Evolutionary conservation across 1,140 invertebrate species (phyloP), one percentile per base, ranked within the genome.

Genomic region (Procambarus clarkii): DNA sequence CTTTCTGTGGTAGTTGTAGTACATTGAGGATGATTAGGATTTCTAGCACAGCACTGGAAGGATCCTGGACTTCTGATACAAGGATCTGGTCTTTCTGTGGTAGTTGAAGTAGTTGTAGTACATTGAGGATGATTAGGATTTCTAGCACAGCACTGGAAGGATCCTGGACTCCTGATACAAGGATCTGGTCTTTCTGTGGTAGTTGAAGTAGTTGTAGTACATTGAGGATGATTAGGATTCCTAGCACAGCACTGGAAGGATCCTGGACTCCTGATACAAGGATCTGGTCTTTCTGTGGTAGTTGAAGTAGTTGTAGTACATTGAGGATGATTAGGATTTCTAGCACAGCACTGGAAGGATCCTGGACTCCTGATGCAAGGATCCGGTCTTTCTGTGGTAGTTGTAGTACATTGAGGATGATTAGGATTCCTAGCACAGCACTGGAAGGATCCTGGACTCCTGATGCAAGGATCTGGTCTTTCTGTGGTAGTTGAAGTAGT

Each of bases 41-140:
- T 92, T 24, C 54, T 69, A 2, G 69, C 21, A 79, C 92, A 92
- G 34, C 92, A 92, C 50, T 84, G 64, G 13, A 81, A 13, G n/a
- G 92, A 83, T 1, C 92, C 86, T 45, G 92, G 92, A 64, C 58
- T 50, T 3, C 48, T 44, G 18, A 60, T 54, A 77, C 92, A 93
- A 74, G 86, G 86, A 45, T 88, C 79, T 44, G 60, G 86, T 54
- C 78, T 78, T 2, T 21, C 2, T 64, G 77, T 78, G 24, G 85
- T 86, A 18, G 85, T 86, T 3, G 50, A 3, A n/a, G 86, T 88
- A 45, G 86, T 71, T 13, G 86, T 88, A 45, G 86, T 71, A 60
- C 86, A 88, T 9, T 48, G 64, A 9, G 50, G n/a, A 15, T 88
- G 89, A 18, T 44, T 76, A n/a, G 88, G 88, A 58, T 91, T 91